These are phyloP conservation scores for Pempheris klunzingeri DNA, from an alignment of 2,797 vertebrate genomes.

Conservation along the genomic window DNA sequence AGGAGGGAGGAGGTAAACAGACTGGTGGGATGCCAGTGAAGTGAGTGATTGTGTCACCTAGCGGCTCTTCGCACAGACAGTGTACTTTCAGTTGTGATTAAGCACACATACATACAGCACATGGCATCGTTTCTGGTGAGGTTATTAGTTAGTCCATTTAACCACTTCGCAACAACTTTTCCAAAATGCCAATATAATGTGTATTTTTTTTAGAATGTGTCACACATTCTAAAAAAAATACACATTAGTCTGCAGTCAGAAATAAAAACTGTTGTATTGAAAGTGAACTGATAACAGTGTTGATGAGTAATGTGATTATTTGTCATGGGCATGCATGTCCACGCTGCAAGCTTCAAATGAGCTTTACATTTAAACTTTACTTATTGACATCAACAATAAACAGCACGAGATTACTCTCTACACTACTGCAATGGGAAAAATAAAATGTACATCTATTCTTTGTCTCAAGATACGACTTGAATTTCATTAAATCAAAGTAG, in stretches of 20 bases:
- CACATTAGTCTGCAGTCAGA: background rate
- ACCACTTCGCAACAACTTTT: background rate
- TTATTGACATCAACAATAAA: background rate
- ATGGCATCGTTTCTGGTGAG: slow-evolving; percentile 28
- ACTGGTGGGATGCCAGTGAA: slow-evolving; percentile 37
- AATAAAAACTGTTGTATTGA: background rate
- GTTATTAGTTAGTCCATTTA: slow-evolving; percentile 8
- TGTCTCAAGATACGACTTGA: no score
- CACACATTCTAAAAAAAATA: no score
- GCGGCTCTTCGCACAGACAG: slow-evolving; percentile 25
- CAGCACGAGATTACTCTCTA: background rate
- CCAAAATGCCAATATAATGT: background rate
- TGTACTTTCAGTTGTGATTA: slow-evolving; percentile 33
- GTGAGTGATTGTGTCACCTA: slow-evolving; percentile 52
- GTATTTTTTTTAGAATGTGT: no score
- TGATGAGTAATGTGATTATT: background rate
- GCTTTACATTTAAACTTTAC: background rate
- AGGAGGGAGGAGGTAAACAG: slow-evolving; percentile 59
- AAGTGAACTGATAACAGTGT: background rate
- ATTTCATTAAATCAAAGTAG: background rate
- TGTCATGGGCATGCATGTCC: background rate
- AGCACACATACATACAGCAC: background rate
- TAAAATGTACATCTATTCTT: background rate
- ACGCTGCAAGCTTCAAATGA: background rate
- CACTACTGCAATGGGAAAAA: background rate